phyloP scores from a whole-genome alignment of 1,140 invertebrate genomes.

The Dufourea novaeangliae region DNA sequence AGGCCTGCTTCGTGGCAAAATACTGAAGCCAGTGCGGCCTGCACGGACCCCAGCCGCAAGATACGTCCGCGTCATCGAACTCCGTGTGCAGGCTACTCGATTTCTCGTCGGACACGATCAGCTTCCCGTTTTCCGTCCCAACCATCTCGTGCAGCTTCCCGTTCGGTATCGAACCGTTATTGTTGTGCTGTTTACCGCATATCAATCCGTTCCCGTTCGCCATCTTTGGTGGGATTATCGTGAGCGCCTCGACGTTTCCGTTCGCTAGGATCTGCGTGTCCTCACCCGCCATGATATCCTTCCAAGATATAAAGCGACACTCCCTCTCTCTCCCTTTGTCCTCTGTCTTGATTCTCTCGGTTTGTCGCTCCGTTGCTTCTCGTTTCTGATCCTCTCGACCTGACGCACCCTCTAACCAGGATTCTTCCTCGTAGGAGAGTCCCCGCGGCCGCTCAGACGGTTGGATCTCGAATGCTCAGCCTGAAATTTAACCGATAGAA shows the following conservation, averaged over 20 bases:
- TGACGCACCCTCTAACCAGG: not conserved
- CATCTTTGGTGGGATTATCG: slow-evolving; percentile 76
- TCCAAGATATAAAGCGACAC: not conserved
- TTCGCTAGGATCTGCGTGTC: slow-evolving; percentile 74
- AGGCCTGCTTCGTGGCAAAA: slow-evolving; percentile 94
- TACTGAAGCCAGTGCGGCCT: slow-evolving; percentile 87
- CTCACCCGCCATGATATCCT: slow-evolving; percentile 74
- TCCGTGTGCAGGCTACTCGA: slow-evolving; percentile 72
- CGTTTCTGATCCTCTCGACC: not conserved
- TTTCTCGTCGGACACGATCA: slow-evolving; percentile 70
- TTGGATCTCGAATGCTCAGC: slow-evolving; percentile 36
- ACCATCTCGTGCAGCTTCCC: slow-evolving; percentile 73
- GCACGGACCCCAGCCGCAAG: slow-evolving; percentile 87
- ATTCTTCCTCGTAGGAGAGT: slow-evolving; percentile 43
- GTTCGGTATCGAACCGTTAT: slow-evolving; percentile 76
- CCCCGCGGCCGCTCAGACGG: slow-evolving; percentile 12
- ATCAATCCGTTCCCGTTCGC: slow-evolving; percentile 74
- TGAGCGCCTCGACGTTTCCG: slow-evolving; percentile 71
- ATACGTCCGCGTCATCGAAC: slow-evolving; percentile 81
- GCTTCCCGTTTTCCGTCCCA: slow-evolving; percentile 71
- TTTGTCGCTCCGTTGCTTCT: too few relatives aligned
- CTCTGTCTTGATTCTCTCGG: not conserved
- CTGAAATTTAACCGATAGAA: slow-evolving; percentile 24
- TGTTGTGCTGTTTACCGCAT: slow-evolving; percentile 72
- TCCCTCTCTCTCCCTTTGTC: not conserved